These are phyloP conservation scores for Chaetodon trifascialis DNA, from an alignment of 2,113 vertebrate genomes.

Conservation along the genomic window DNA sequence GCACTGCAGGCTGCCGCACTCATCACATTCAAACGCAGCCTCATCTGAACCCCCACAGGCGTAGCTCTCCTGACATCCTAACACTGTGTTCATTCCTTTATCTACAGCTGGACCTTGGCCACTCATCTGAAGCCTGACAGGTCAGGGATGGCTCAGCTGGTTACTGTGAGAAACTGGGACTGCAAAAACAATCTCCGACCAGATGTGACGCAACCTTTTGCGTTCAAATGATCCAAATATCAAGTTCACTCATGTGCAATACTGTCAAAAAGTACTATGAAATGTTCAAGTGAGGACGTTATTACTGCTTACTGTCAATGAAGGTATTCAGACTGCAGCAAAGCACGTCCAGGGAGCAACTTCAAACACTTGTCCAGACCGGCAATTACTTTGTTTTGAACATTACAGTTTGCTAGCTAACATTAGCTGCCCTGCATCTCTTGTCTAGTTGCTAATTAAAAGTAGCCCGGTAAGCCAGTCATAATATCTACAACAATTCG, in stretches of 20 bases:
- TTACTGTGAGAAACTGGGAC: neutral
- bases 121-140: slow-evolving; percentile 86
- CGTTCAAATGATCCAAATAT: neutral
- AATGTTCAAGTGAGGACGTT: neutral
- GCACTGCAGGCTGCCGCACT: slow-evolving; percentile 96
- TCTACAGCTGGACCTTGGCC: slow-evolving; percentile 86
- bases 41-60: slow-evolving; percentile 94
- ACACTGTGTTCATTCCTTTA: slow-evolving; percentile 85
- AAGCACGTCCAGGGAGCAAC: neutral
- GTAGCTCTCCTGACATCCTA: slow-evolving; percentile 96
- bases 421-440: slow-evolving; percentile 39
- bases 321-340: neutral
- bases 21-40: slow-evolving; percentile 94
- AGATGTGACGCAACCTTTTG: slow-evolving; percentile 25
- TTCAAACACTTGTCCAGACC: neutral
- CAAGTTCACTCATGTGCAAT: neutral
- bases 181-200: neutral
- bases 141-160: neutral
- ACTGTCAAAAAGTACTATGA: neutral
- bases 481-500: neutral
- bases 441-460: slow-evolving; percentile 11
- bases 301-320: neutral
- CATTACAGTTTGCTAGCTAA: slow-evolving; percentile 41
- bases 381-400: slow-evolving; percentile 22
- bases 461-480: neutral